Evolutionary conservation across 1,140 invertebrate species (phyloP), one percentile per base, ranked within the genome.

Genomic region (Planococcus citri): DNA sequence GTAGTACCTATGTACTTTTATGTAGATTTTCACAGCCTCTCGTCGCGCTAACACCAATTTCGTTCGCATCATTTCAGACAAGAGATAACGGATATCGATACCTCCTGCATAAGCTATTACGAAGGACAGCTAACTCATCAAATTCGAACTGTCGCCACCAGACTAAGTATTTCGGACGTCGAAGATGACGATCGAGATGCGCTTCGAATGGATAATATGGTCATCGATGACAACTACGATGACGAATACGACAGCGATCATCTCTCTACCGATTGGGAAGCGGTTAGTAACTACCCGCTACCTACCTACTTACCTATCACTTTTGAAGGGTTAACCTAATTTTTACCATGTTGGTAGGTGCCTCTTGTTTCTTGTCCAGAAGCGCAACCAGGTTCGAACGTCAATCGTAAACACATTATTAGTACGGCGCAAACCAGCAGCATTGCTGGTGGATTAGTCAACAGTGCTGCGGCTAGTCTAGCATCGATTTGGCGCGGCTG

Each of bases 281-380:
- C 41, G 3, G 41, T 51, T 17, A 51, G 41, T 51, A 51, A 9
- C 17, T n/a, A n/a, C 3, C 4, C 3, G n/a, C 41, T 17, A 14
- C 33, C 33, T 8, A 8, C 6, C 33, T 14, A 37, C 14, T 37
- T 37, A 8, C 14, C 33, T 14, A 37, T 37, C 6, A 8, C 6
- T 37, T 4, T 51, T 51, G 6, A 51, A 51, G n/a, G 41, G 4
- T 51, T 51, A 51, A 9, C 4, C 2, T 51, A 6, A 14, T 14
- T 51, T n/a, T 14, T 20, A 9, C 2, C 2, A 20, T 51, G 3
- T 20, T 51, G 6, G 41, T 21, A 64, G 60, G 60, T 64, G 3
- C 60, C 60, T 25, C 24, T 64, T 10, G 60, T 64, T 25, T 64
- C 60, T 10, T 64, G 60, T 17, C 60, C 60, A 10, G 60, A 64